Evolutionary conservation across 2,797 vertebrate genomes (phyloP).

Genomic region (Microctenopoma stevenorrisi): DNA sequence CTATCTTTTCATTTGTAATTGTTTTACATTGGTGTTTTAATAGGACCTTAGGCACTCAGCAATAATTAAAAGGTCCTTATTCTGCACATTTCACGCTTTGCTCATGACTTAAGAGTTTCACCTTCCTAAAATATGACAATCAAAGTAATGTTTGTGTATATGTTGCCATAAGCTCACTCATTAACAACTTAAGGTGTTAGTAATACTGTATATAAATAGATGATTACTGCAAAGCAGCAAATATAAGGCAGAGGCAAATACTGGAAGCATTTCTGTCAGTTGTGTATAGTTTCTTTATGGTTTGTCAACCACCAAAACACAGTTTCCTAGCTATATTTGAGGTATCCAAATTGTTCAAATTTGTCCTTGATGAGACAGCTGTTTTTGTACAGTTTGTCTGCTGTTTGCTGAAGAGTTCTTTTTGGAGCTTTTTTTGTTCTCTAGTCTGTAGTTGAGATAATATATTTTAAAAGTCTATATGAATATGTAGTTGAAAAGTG

Average conservation of each 20-base stretch:
- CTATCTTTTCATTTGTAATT: too few relatives aligned
- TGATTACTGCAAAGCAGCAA: conserved; percentile 24
- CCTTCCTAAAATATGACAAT: conserved; percentile 31
- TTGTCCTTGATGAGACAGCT: not conserved
- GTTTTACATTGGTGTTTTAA: not conserved
- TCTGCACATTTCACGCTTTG: conserved; percentile 22
- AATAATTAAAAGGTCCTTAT: not conserved
- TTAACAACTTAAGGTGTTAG: conserved; percentile 9
- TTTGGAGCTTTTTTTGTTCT: conserved; percentile 13
- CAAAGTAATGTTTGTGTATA: not conserved
- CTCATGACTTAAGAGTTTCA: not conserved
- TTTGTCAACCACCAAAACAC: not conserved
- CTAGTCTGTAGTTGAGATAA: conserved; percentile 8
- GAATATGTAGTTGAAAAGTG: conserved; percentile 56
- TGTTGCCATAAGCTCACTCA: conserved; percentile 9
- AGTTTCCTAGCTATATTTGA: not conserved
- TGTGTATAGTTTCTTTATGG: not conserved
- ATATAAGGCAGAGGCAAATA: not conserved
- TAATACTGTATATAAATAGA: not conserved
- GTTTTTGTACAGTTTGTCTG: not conserved
- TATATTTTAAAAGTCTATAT: conserved; percentile 16
- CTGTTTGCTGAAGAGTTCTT: not conserved
- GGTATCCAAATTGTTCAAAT: conserved; percentile 11
- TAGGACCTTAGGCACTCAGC: not conserved
- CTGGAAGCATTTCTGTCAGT: conserved; percentile 1